Percentiles rank a stretch among this genome's conserved stretches.
phyloP scores from a whole-genome alignment of 64 coral and sea anemone genomes.

The Cladopsammia gracilis region DNA sequence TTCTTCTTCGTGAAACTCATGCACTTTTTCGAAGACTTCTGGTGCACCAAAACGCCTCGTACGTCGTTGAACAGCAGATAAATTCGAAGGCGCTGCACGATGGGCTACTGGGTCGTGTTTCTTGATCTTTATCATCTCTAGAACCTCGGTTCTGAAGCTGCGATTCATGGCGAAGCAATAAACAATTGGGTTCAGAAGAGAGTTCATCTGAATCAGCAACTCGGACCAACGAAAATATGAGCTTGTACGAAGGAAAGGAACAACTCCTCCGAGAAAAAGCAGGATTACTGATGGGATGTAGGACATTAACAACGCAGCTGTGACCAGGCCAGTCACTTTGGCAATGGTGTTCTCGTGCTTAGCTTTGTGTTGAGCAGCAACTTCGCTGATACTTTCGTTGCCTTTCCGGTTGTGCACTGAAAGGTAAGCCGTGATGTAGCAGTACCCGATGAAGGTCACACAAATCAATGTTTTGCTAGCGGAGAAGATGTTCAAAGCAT shows the following conservation, averaged over 20 bases:
- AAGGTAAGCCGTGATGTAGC: neutral
- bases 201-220: conserved; percentile 15
- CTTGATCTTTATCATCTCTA: neutral
- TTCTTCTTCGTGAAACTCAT: neutral
- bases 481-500: neutral
- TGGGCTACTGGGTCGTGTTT: neutral
- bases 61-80: neutral
- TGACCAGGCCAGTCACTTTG: neutral
- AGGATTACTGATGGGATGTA: neutral
- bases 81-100: neutral
- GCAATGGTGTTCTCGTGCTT: neutral
- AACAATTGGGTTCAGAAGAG: neutral
- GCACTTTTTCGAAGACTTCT: neutral
- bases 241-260: conserved; percentile 29
- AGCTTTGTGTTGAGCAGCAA: neutral
- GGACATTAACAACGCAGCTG: neutral
- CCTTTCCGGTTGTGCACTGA: neutral
- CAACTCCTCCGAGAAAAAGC: neutral
- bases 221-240: conserved; percentile 30
- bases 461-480: neutral
- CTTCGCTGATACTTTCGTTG: neutral
- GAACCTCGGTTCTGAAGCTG: conserved; percentile 4
- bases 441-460: conserved; percentile 13
- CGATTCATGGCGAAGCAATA: conserved; percentile 28
- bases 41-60: no score